Base-by-base conservation (phyloP, 2,888 invertebrate genomes). In the Conus canariensis region DNA sequence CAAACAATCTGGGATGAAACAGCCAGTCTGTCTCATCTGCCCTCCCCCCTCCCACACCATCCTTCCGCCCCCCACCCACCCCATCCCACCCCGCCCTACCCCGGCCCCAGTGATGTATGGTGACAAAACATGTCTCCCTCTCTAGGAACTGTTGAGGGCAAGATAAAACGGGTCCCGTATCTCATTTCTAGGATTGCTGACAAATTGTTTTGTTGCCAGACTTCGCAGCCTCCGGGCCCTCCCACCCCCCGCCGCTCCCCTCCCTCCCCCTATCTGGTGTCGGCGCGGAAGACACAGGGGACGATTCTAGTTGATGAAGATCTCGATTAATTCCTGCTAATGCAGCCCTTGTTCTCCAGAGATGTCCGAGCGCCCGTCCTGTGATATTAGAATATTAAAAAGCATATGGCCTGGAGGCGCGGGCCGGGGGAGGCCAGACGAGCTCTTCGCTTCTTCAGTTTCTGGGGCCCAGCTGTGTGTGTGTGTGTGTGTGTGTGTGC, bases 241-340 rank as follows among this genome's bases (percentile, higher is more conserved):
- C 77, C 88, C 58, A 14, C 88, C 80, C 59, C 88, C 59, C 80
- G 9, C 59, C 67, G 12, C 25, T n/a, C 64, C 45, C 88, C 64
- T 10, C 16, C 82, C 59, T 82, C 60, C 88, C 82, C 88, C 88
- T 88, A 88, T 88, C 88, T 83, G 22, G 88, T 88, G 83, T 59
- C 88, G 64, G 83, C 30, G 82, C 22, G 64, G 30, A 56, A 22
- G 88, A 83, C 80, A 88, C 80, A 58, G n/a, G 89, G 70, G 89
- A 74, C 89, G 89, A 60, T 89, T 89, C 74, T 74, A 70, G 67
- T 89, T 89, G 89, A 89, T 89, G 89, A 89, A 85, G 58, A 89
- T 89, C 89, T 89, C 85, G 64, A 89, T 89, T 89, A 89, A 89
- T 89, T 85, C 85, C 59, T 85, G 67, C 85, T 89, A 89, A 89